phyloP scores from a whole-genome alignment of 2,797 vertebrate species.

The Cetoscarus ocellatus region DNA sequence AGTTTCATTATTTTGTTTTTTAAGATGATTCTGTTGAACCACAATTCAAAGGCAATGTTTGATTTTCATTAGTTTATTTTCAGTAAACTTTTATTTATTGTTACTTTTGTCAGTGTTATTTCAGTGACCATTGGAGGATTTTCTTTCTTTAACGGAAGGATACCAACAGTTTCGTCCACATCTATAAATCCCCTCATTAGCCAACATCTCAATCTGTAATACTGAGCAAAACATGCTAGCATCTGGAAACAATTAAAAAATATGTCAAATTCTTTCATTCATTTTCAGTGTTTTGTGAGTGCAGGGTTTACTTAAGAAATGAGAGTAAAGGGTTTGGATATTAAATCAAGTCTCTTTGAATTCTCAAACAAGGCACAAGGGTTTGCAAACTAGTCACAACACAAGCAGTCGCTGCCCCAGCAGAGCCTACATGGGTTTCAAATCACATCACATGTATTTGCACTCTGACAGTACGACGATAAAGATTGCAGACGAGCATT shows the following conservation, averaged over 20 bases:
- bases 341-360: slow-evolving; percentile 44
- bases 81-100: too few relatives aligned
- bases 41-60: too few relatives aligned
- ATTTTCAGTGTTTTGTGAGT: slow-evolving; percentile 34
- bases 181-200: slow-evolving; percentile 18
- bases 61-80: too few relatives aligned
- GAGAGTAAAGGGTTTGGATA: slow-evolving; percentile 23
- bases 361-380: slow-evolving; percentile 82
- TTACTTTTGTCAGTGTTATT: too few relatives aligned
- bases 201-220: background rate
- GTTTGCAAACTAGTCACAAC: slow-evolving; percentile 75
- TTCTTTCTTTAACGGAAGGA: too few relatives aligned
- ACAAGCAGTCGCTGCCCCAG: slow-evolving; percentile 68
- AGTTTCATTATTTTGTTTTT: too few relatives aligned
- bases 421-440: slow-evolving; percentile 64
- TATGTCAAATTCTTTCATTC: slow-evolving; percentile 11
- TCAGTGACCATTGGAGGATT: too few relatives aligned
- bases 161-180: too few relatives aligned
- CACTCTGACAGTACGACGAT: slow-evolving; percentile 68
- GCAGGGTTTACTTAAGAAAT: slow-evolving; percentile 37
- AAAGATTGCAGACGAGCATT: slow-evolving; percentile 54
- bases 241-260: slow-evolving; percentile 7
- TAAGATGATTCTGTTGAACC: too few relatives aligned
- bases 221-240: slow-evolving; percentile 33
- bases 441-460: slow-evolving; percentile 68